A percentile compares a stretch with the other conserved stretches of the same genome.
phyloP scores from a whole-genome alignment of 2,888 invertebrate species.

The Cerceris rybyensis region DNA sequence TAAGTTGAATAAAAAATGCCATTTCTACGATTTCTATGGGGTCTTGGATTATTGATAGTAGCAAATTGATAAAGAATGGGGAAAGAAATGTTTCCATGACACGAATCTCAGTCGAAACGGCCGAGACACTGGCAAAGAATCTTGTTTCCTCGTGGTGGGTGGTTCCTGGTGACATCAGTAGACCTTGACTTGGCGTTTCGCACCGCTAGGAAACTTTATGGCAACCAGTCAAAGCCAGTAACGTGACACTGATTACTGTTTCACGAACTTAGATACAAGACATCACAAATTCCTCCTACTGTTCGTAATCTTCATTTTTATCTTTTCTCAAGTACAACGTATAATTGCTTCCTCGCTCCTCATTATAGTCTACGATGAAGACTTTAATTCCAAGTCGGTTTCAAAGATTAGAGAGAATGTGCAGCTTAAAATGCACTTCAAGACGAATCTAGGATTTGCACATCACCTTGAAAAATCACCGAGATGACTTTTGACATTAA shows the following conservation, averaged over 20 bases:
- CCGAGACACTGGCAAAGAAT: slow-evolving; percentile 34
- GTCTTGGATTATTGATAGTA: not conserved
- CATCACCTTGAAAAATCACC: no score
- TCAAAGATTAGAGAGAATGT: no score
- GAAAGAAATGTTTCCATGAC: not conserved
- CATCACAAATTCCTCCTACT: slow-evolving; percentile 5
- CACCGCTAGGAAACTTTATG: slow-evolving; percentile 67
- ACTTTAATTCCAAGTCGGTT: no score
- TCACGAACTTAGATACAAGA: slow-evolving; percentile 56
- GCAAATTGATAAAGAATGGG: not conserved
- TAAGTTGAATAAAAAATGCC: slow-evolving; percentile 41
- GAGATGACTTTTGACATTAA: no score
- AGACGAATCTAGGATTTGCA: no score
- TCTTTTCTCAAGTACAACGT: no score
- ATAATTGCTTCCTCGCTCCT: no score
- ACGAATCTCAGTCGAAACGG: slow-evolving; percentile 4
- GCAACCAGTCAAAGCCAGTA: slow-evolving; percentile 72
- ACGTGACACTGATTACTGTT: slow-evolving; percentile 74
- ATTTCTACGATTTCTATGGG: slow-evolving; percentile 7
- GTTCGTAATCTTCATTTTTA: no score
- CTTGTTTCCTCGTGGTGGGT: slow-evolving; percentile 56
- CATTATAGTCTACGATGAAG: no score
- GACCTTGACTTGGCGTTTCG: slow-evolving; percentile 72
- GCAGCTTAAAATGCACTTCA: no score
- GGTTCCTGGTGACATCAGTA: slow-evolving; percentile 58